phyloP scores from a whole-genome alignment of 2,113 vertebrate species.

The Alces alces region DNA sequence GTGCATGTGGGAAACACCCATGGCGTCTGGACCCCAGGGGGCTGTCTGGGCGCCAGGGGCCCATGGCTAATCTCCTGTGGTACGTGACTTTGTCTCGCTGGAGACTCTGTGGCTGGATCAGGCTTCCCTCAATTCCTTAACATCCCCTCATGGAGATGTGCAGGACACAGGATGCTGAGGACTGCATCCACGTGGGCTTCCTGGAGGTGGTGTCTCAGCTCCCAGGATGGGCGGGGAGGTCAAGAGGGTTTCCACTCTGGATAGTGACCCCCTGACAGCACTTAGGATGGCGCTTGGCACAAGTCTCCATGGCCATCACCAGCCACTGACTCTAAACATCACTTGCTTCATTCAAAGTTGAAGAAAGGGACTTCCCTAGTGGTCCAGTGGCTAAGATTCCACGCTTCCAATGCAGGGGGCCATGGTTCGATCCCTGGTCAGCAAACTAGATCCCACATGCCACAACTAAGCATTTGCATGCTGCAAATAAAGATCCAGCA shows the following conservation, averaged over 20 bases:
- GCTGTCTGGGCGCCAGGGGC: not conserved
- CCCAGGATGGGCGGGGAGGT: rapidly evolving
- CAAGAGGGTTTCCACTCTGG: rapidly evolving
- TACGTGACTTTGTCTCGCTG: rapidly evolving
- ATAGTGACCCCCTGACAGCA: rapidly evolving
- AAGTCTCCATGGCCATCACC: rapidly evolving
- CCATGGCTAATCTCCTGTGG: not conserved
- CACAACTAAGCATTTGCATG: not conserved
- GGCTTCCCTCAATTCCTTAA: rapidly evolving
- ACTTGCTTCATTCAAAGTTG: not conserved
- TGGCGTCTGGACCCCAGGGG: not conserved
- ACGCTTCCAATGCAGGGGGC: not conserved
- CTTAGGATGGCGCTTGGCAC: rapidly evolving
- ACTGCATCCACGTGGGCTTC: not conserved
- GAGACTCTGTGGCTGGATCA: too few relatives aligned
- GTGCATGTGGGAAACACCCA: rapidly evolving
- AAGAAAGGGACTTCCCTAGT: not conserved
- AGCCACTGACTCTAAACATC: not conserved
- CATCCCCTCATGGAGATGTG: not conserved
- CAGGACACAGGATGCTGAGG: not conserved
- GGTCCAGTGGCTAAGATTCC: not conserved
- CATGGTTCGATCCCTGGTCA: not conserved
- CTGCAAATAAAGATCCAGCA: not conserved
- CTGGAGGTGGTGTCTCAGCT: not conserved
- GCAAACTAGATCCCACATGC: not conserved